Evolutionary conservation across 2,888 invertebrate genomes (phyloP).

Genomic region (Caenorhabditis parvicauda): DNA sequence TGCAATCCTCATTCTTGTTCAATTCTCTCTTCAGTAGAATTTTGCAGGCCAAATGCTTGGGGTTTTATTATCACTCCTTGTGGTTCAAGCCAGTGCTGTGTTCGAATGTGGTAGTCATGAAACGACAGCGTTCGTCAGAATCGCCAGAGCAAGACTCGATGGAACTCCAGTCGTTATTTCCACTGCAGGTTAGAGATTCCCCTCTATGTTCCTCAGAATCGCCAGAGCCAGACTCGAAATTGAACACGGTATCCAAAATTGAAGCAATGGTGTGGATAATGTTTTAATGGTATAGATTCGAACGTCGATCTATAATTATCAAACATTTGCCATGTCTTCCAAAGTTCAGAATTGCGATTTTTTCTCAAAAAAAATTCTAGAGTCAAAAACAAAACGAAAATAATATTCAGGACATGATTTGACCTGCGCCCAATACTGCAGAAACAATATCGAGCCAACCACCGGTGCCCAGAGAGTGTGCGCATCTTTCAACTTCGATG

Average conservation of each 20-base stretch:
- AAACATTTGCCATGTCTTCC: no score
- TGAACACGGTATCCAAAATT: background rate
- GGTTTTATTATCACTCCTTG: no score
- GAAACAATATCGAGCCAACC: constrained; percentile 62
- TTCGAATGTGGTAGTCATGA: constrained; percentile 48
- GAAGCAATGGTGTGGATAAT: background rate
- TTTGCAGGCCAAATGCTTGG: no score
- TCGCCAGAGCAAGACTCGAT: constrained; percentile 59
- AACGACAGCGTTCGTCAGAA: constrained; percentile 60
- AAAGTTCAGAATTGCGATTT: no score
- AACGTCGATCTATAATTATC: background rate
- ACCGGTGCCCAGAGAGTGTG: constrained; percentile 62
- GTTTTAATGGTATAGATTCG: background rate
- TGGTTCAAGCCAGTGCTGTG: constrained; percentile 14
- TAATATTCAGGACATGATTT: constrained; percentile 53
- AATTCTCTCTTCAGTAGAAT: no score
- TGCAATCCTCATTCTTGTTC: no score
- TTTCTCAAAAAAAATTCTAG: constrained; percentile 1
- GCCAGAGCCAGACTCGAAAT: no score
- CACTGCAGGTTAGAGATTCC: constrained; percentile 50
- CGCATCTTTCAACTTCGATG: constrained; percentile 63
- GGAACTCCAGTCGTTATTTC: constrained; percentile 62
- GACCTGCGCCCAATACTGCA: constrained; percentile 62
- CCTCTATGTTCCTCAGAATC: no score
- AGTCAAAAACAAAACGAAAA: background rate